A percentile compares a stretch with the other conserved stretches of the same genome.
These are phyloP conservation scores for Drosophila neocordata DNA, from an alignment of 1,140 invertebrate genomes.

Conservation along the genomic window DNA sequence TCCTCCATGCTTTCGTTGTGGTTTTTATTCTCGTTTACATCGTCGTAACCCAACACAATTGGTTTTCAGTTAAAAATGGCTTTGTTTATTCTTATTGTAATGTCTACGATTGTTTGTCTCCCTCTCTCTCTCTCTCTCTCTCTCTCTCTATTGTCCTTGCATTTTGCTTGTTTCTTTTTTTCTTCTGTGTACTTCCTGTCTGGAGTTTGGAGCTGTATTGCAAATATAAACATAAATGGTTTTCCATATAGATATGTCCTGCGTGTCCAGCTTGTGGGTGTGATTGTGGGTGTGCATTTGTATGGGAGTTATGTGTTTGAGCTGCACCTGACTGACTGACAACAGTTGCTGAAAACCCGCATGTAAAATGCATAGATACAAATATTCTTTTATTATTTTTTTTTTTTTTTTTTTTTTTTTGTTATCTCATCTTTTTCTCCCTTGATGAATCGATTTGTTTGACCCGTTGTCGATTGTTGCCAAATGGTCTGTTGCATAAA, in stretches of 20 bases:
- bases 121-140: not conserved
- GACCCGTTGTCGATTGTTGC: conserved; percentile 32
- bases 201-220: conserved; percentile 21
- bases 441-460: conserved; percentile 64
- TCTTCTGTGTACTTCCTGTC: not conserved
- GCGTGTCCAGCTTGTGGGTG: conserved; percentile 1
- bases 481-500: conserved; percentile 65
- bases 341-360: conserved; percentile 65
- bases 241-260: conserved; percentile 5
- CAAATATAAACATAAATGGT: conserved; percentile 53
- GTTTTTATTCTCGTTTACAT: not conserved
- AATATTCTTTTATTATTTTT: conserved; percentile 45
- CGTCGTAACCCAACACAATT: conserved; percentile 14
- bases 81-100: conserved; percentile 23
- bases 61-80: conserved; percentile 21
- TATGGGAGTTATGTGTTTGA: conserved; percentile 16
- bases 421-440: conserved; percentile 5
- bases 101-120: not conserved
- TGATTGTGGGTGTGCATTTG: conserved; percentile 21
- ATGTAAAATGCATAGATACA: conserved; percentile 64
- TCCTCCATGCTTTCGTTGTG: not conserved
- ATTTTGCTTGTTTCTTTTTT: not conserved
- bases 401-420: conserved; percentile 5
- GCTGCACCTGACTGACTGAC: conserved; percentile 58
- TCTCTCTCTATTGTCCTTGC: not conserved